Conservation (phyloP, 2,888 invertebrate species). For the Drosophila borborema region DNA sequence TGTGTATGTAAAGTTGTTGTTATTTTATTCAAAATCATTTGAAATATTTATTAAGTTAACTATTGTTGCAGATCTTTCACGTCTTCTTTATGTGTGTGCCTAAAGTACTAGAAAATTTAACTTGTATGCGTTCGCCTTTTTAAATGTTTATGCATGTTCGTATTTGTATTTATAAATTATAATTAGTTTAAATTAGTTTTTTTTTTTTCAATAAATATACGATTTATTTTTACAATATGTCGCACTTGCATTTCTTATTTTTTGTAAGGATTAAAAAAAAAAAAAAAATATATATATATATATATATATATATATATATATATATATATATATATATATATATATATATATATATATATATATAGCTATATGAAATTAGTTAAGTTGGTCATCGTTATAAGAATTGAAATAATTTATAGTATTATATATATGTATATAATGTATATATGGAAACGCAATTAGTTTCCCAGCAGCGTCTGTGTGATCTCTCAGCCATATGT, state of each 20-base stretch:
- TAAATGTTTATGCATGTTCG: conserved; percentile 52
- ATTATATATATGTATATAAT: too few species aligned
- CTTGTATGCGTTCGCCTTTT: conserved; percentile 38
- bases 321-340: too few species aligned
- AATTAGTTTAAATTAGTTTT: conserved; percentile 68
- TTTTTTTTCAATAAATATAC: conserved; percentile 75
- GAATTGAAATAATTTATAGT: neutral
- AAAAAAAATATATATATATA: neutral
- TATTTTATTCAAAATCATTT: conserved; percentile 36
- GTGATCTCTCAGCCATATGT: neutral
- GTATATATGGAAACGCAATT: neutral
- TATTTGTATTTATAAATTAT: conserved; percentile 69
- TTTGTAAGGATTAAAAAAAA: conserved; percentile 15
- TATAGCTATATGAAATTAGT: conserved; percentile 24
- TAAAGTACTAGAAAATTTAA: conserved; percentile 70
- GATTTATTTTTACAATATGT: conserved; percentile 39
- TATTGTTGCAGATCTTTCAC: conserved; percentile 11
- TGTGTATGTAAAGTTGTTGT: conserved; percentile 29
- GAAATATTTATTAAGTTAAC: conserved; percentile 1
- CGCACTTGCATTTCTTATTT: conserved; percentile 35
- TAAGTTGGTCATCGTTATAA: conserved; percentile 17
- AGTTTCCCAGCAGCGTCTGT: conserved; percentile 6
- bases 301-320: too few species aligned
- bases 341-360: too few species aligned
- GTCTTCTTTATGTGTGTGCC: conserved; percentile 36